Base-by-base conservation (phyloP, 2,113 vertebrate genomes). In the Peromyscus leucopus region DNA sequence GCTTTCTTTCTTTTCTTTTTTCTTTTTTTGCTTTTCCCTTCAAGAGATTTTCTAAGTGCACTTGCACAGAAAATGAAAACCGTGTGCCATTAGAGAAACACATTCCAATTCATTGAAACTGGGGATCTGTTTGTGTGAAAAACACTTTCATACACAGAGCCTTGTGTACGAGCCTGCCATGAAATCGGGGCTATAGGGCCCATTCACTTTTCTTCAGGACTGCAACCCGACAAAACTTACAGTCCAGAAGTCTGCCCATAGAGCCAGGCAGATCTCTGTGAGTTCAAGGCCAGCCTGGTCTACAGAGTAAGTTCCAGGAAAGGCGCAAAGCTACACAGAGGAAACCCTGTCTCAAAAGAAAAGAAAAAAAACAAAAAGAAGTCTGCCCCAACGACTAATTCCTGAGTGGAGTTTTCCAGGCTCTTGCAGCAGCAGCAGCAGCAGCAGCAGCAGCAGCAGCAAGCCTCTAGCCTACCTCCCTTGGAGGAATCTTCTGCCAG, bases 341-440 rank as follows among this genome's bases (percentile, higher is more conserved):
- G 46, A 48, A 48, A 48, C 46, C 46, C 46, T 48, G 46, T 48
- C 46, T 48, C 6, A 48, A 48, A 48, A 48, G 46, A 48, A 48
- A 48, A 48, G 46, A 48, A 48, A 48, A 48, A 48, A 48, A 48
- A 48, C 46, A 48, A 48, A 7, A 91, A 46, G 51, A 59, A 15
- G 9, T 71, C 51, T 93, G 74, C 65, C 42, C 46, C n/a, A 69
- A 91, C 11, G 55, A 96, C 19, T 72, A 96, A 76, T 69, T 97
- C 95, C 65, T 95, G 96, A 98, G 78, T 79, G 75, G 83, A 61
- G 4, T 96, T 98, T 98, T 97, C 95, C 76, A 28, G 55, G 46
- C 71, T 97, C 83, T 92, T 92, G 57, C 51, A 51, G 51, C 1
- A 51, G 48, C 5, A 51, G 51, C 51, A 51, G 8, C 51, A 51